phyloP scores from a whole-genome alignment of 1,140 invertebrate genomes.

The Aphaenogaster floridana region DNA sequence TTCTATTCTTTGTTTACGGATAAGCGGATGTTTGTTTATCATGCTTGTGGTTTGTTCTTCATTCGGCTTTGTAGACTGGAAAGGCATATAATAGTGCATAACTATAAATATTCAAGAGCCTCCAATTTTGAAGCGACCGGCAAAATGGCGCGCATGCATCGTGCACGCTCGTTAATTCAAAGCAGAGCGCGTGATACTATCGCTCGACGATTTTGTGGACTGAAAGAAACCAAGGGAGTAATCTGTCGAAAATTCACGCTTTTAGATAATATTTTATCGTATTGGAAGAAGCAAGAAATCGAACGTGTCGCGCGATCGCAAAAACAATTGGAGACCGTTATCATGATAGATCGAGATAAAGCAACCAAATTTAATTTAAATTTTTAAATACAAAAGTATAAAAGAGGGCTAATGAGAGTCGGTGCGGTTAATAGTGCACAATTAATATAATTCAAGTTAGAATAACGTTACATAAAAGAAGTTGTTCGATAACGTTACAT shows the following conservation, averaged over 20 bases:
- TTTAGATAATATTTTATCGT: background rate
- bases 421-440: no score
- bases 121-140: slow-evolving; percentile 39
- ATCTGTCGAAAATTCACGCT: background rate
- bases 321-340: background rate
- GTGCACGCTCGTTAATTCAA: background rate
- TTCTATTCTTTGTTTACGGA: no score
- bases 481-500: no score
- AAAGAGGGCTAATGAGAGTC: no score
- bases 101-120: no score
- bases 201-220: background rate
- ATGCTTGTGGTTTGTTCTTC: no score
- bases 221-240: background rate
- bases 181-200: background rate
- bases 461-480: no score
- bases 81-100: no score
- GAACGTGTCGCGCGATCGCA: background rate
- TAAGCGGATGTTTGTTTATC: no score
- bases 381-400: background rate
- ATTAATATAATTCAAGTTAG: no score
- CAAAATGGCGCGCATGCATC: slow-evolving; percentile 39
- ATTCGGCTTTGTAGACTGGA: no score
- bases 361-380: no score
- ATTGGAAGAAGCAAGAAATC: background rate
- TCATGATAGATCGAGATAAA: background rate